Conservation (phyloP, 1,140 invertebrate genomes). For the Cotesia vestalis region DNA sequence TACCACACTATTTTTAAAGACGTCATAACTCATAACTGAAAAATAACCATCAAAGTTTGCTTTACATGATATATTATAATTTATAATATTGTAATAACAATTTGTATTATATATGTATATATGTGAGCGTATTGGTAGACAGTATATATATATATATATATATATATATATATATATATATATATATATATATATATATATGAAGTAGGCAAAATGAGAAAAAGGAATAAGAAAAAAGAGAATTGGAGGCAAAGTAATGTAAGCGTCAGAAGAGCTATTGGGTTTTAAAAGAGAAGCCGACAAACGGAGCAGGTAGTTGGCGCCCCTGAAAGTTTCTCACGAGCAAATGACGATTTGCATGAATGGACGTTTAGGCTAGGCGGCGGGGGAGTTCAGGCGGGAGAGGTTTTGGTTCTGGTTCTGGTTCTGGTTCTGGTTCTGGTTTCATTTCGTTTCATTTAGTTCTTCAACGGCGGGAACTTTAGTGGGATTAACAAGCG, state of each 20-base stretch:
- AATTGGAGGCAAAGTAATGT: too few species aligned
- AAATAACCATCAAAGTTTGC: neutral
- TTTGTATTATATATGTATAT: too few species aligned
- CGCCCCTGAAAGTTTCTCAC: constrained; percentile 28
- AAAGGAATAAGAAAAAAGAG: too few species aligned
- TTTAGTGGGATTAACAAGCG: constrained; percentile 32
- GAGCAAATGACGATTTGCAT: constrained; percentile 35
- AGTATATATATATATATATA: too few species aligned
- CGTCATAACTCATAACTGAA: constrained; percentile 12
- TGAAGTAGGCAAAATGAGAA: too few species aligned
- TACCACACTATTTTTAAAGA: neutral
- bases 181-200: neutral
- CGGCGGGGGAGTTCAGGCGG: neutral
- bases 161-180: too few species aligned
- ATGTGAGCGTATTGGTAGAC: too few species aligned
- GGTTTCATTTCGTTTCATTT: constrained; percentile 26
- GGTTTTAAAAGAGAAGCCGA: constrained; percentile 10
- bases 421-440: neutral
- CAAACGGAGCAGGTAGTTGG: constrained; percentile 35
- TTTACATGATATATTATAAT: neutral
- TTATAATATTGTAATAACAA: too few species aligned
- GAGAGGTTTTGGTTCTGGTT: too few species aligned
- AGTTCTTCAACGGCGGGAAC: neutral
- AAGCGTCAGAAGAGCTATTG: neutral
- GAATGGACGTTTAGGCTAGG: constrained; percentile 27